phyloP scores from a whole-genome alignment of 1,140 invertebrate species.

The Lepidostoma basale region DNA sequence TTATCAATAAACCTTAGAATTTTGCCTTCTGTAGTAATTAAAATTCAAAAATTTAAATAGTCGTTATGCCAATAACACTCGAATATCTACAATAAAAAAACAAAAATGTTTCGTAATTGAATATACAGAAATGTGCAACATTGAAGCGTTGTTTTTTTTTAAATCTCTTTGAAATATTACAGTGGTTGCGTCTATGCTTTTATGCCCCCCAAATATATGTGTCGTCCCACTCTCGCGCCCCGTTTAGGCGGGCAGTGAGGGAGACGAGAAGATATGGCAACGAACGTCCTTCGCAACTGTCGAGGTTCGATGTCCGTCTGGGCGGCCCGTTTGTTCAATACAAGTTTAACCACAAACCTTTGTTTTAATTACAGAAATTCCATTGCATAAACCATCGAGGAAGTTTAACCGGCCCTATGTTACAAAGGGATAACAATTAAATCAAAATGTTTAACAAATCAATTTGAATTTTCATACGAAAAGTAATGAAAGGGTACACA shows the following conservation, averaged over 20 bases:
- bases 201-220: neutral
- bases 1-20: no score
- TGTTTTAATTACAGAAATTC: neutral
- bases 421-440: neutral
- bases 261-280: neutral
- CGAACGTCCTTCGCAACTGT: neutral
- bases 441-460: neutral
- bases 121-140: neutral
- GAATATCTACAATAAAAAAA: no score
- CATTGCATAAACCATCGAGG: neutral
- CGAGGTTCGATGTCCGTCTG: neutral
- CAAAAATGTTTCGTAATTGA: neutral
- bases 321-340: no score
- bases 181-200: neutral
- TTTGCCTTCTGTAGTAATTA: no score
- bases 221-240: neutral
- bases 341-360: no score
- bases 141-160: neutral
- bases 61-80: no score
- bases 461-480: neutral
- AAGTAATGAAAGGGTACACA: no score
- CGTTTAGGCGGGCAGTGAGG: neutral
- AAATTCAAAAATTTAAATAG: no score
- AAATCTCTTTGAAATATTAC: neutral
- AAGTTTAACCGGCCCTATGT: neutral